Percentiles rank a stretch among this genome's conserved stretches.
Conservation (phyloP, 2,113 vertebrate genomes). For the Phaethon lepturus region DNA sequence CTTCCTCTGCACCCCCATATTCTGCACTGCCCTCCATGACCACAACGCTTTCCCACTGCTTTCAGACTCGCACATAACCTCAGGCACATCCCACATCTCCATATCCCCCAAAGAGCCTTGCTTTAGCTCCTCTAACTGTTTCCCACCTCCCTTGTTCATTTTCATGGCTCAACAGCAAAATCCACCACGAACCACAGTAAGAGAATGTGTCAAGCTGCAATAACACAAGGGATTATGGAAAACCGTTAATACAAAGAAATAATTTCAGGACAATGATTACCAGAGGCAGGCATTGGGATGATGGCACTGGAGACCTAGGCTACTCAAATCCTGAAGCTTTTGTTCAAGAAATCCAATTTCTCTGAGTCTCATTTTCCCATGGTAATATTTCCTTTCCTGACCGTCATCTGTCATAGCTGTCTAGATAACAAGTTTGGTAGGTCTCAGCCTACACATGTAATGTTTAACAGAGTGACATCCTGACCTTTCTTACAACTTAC, state of each 20-base stretch:
- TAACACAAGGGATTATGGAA: not conserved
- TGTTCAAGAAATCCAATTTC: not conserved
- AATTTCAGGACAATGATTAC: not conserved
- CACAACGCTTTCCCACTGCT: accelerated
- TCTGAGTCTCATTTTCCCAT: not conserved
- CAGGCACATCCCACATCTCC: not conserved
- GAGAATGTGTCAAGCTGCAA: accelerated
- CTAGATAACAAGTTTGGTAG: not conserved
- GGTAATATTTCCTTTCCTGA: not conserved
- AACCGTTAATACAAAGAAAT: not conserved
- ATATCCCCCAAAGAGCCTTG: not conserved
- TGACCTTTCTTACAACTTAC: not conserved
- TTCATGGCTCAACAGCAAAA: not conserved
- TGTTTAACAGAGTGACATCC: not conserved
- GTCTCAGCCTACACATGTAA: not conserved
- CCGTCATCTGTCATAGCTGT: not conserved
- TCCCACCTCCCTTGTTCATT: not conserved
- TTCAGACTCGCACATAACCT: not conserved
- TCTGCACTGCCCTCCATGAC: not conserved
- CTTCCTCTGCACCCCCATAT: not conserved
- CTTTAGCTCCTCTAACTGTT: not conserved
- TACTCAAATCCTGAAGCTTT: not conserved
- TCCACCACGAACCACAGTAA: accelerated
- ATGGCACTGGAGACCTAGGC: not conserved
- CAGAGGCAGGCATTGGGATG: not conserved